A percentile compares a stretch with the other conserved stretches of the same genome.
Evolutionary conservation across 2,113 vertebrate species (phyloP).

Genomic region (Trematocara variabile): DNA sequence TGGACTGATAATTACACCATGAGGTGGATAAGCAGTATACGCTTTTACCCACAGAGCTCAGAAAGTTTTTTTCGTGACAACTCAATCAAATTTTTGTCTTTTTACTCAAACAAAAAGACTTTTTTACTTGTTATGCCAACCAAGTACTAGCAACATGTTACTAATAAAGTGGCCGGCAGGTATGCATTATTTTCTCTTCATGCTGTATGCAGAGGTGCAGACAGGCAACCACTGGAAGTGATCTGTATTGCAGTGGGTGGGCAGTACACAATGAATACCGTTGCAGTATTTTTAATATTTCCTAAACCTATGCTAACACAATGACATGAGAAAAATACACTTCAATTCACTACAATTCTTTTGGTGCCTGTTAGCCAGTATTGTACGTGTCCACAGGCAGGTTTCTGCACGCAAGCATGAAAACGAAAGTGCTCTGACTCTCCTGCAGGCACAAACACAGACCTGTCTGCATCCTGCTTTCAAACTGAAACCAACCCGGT

Average conservation of each 20-base stretch:
- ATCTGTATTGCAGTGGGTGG: background rate
- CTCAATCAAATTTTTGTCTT: background rate
- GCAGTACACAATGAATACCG: fast-evolving
- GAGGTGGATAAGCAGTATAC: background rate
- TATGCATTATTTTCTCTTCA: background rate
- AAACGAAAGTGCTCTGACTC: background rate
- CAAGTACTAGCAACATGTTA: background rate
- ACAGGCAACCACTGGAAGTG: background rate
- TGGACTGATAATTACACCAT: background rate
- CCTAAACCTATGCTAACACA: background rate
- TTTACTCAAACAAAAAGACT: background rate
- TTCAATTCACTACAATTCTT: fast-evolving
- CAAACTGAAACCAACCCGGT: background rate
- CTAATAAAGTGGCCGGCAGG: background rate
- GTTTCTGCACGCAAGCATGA: background rate
- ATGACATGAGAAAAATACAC: background rate
- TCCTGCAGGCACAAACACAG: background rate
- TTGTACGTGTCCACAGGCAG: background rate
- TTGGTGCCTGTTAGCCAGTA: background rate
- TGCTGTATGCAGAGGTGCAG: background rate
- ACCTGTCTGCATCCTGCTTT: background rate
- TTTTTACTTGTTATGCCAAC: background rate
- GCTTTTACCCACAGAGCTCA: background rate
- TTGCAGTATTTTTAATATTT: background rate
- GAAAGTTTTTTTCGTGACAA: background rate